Conservation (phyloP, 1,140 invertebrate genomes). For the Kradibia gibbosae region DNA sequence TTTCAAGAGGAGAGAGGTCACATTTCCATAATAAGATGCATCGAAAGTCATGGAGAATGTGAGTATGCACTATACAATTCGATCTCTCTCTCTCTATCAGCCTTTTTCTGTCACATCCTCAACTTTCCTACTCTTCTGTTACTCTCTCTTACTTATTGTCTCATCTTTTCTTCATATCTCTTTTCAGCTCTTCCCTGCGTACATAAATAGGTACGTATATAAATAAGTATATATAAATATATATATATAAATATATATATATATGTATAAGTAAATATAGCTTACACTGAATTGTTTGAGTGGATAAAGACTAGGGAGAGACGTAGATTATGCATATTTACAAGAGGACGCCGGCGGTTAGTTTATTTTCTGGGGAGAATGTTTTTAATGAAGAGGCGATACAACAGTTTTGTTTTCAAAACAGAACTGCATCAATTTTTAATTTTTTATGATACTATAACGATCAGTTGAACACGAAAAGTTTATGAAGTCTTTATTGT, state of each 20-base stretch:
- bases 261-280: neutral
- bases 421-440: neutral
- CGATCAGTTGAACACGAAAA: neutral
- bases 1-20: slow-evolving; percentile 64
- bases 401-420: neutral
- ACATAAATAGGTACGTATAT: neutral
- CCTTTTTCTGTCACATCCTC: neutral
- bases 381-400: neutral
- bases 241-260: neutral
- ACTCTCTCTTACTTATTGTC: neutral
- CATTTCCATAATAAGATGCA: slow-evolving; percentile 69
- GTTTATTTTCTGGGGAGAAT: neutral
- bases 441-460: neutral
- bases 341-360: neutral
- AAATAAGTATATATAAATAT: neutral
- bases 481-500: neutral
- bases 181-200: too few relatives aligned
- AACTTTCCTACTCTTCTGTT: neutral
- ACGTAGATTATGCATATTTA: slow-evolving; percentile 8
- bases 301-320: neutral
- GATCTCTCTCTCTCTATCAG: neutral
- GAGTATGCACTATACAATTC: slow-evolving; percentile 8
- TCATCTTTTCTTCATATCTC: too few relatives aligned
- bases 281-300: neutral
- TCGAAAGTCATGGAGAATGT: slow-evolving; percentile 60